Percentiles rank a stretch among this genome's conserved stretches.
phyloP scores from a whole-genome alignment of 2,888 invertebrate species.

The Chrysolina haemoptera region DNA sequence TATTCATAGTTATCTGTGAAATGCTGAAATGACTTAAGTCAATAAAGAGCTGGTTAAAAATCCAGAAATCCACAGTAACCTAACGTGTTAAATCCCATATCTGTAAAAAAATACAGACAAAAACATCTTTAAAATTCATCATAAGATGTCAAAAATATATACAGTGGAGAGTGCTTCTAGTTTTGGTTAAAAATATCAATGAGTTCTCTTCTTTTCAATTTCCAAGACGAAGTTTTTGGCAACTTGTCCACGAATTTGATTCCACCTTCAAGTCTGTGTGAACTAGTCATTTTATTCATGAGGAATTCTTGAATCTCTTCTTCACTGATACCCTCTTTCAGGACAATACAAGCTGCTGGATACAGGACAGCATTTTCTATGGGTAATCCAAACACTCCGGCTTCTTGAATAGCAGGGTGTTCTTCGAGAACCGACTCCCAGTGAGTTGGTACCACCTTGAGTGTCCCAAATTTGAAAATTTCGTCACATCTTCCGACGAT shows the following conservation, averaged over 20 bases:
- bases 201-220: conserved; percentile 24
- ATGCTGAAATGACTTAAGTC: too few species aligned
- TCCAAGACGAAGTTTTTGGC: conserved; percentile 59
- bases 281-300: conserved; percentile 54
- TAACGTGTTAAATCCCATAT: too few species aligned
- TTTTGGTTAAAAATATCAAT: not conserved
- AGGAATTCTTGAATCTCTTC: conserved; percentile 56
- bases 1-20: too few species aligned
- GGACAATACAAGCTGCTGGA: conserved; percentile 40
- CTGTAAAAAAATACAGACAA: too few species aligned
- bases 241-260: conserved; percentile 55
- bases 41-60: too few species aligned
- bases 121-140: too few species aligned
- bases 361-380: conserved; percentile 54
- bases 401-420: conserved; percentile 58
- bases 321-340: conserved; percentile 29
- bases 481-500: conserved; percentile 60
- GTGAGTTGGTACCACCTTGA: conserved; percentile 61
- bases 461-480: conserved; percentile 59
- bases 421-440: conserved; percentile 56
- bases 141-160: too few species aligned
- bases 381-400: conserved; percentile 59
- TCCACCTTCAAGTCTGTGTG: conserved; percentile 57
- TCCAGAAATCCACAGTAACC: too few species aligned
- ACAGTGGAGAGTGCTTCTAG: not conserved